A percentile compares a stretch with the other conserved stretches of the same genome.
Evolutionary conservation across 2,113 vertebrate species (phyloP).

Genomic region (Benitochromis conjunctus): DNA sequence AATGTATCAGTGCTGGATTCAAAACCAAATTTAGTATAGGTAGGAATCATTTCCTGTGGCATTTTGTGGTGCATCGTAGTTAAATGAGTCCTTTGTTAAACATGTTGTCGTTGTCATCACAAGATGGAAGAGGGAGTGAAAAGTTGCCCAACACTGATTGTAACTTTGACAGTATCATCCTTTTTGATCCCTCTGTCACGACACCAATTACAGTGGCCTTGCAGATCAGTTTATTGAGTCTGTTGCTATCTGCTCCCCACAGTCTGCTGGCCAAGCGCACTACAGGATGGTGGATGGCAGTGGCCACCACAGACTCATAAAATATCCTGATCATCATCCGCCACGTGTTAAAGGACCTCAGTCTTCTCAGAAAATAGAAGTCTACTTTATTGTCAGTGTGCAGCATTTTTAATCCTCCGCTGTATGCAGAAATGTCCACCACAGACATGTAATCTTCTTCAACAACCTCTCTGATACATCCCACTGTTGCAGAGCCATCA

Average conservation of each 20-base stretch:
- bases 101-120: not conserved
- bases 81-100: not conserved
- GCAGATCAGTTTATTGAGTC: not conserved
- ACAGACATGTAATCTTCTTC: too few relatives aligned
- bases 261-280: not conserved
- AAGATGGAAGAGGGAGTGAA: not conserved
- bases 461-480: too few relatives aligned
- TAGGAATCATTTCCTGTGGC: not conserved
- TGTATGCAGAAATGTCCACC: not conserved
- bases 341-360: not conserved
- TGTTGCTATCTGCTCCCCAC: not conserved
- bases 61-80: not conserved
- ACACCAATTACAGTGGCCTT: not conserved
- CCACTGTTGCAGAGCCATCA: not conserved
- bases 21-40: not conserved
- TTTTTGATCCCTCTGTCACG: not conserved
- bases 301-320: not conserved
- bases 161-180: not conserved
- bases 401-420: not conserved
- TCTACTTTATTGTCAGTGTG: not conserved
- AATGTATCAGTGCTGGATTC: not conserved
- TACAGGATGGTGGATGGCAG: not conserved
- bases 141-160: not conserved
- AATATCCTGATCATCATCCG: not conserved
- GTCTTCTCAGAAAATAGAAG: not conserved